Evolutionary conservation across 2,797 vertebrate genomes (phyloP), one percentile per base, ranked within the genome.

Genomic region (Smutsia temminckii): DNA sequence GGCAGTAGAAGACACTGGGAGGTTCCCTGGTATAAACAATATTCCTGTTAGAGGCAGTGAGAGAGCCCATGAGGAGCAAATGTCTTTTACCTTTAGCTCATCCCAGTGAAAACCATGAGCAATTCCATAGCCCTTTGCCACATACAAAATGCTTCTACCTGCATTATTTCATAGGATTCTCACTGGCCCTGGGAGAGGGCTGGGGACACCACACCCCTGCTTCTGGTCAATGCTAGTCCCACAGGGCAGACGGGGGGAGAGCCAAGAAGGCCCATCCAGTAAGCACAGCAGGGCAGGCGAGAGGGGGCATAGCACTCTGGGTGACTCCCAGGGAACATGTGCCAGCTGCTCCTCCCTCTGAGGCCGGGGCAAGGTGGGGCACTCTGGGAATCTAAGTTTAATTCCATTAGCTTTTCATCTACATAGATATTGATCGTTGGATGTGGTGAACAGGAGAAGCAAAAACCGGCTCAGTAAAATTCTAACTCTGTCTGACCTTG

Each of bases 351-450:
- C 83, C 93, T 91, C 79, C 61, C 37, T 63, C 74, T 61, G 57
- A 91, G 74, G 40, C 53, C 18, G 46, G 55, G n/a, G 18, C 79
- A 61, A 83, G 96, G 96, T 5, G 40, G 75, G 64, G 25, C 4
- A 0, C 83, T 89, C 53, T 91, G 86, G 85, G 77, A 97, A 89
- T 96, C 95, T 97, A 96, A 95, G 93, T 89, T 95, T 84, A 96
- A 96, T 95, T 94, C 88, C 37, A 85, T 40, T 51, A 81, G 74
- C 51, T 86, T 72, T 86, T 95, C 95, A 96, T 80, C 46, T 88
- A 85, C 78, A 81, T 95, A 97, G 95, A 97, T 95, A 94, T 92
- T 57, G 40, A 97, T 97, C 93, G 93, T 11, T 57, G 87, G 71
- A 92, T 18, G 3, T 7, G n/a, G 51, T 69, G 72, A 95, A 53